Evolutionary conservation across 2,113 vertebrate genomes (phyloP).

Genomic region (Prionailurus bengalensis): DNA sequence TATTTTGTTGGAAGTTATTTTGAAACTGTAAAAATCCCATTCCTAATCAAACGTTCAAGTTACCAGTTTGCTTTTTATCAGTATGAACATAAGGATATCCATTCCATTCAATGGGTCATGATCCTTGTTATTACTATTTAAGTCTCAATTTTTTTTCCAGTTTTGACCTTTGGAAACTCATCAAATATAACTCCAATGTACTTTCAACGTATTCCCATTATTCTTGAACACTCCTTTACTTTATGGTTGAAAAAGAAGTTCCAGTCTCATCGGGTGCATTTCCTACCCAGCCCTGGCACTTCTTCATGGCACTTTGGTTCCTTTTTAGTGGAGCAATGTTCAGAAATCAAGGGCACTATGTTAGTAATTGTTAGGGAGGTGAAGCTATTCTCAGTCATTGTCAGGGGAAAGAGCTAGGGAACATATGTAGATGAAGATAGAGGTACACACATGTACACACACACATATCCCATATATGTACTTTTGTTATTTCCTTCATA

Average conservation of each 20-base stretch:
- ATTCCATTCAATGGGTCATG: not conserved
- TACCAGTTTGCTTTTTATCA: not conserved
- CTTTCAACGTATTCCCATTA: not conserved
- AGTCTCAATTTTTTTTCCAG: not conserved
- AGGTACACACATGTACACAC: not conserved
- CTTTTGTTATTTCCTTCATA: not conserved
- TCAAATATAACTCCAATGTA: not conserved
- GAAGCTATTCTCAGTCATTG: not conserved
- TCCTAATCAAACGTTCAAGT: not conserved
- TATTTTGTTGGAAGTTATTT: not conserved
- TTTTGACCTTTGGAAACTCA: not conserved
- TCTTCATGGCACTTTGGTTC: not conserved
- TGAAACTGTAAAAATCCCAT: not conserved
- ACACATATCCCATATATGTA: not conserved
- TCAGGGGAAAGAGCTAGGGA: not conserved
- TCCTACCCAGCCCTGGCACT: not conserved
- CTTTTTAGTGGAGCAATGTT: not conserved
- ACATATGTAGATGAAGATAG: not conserved
- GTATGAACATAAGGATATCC: not conserved
- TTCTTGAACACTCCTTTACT: not conserved
- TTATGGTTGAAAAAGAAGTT: not conserved
- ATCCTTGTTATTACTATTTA: not conserved
- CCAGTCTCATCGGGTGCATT: not conserved
- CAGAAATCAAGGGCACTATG: not conserved
- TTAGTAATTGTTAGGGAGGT: not conserved